Percentiles rank a stretch among this genome's conserved stretches.
Conservation (phyloP, 2,113 vertebrate genomes). For the Chitala chitala region DNA sequence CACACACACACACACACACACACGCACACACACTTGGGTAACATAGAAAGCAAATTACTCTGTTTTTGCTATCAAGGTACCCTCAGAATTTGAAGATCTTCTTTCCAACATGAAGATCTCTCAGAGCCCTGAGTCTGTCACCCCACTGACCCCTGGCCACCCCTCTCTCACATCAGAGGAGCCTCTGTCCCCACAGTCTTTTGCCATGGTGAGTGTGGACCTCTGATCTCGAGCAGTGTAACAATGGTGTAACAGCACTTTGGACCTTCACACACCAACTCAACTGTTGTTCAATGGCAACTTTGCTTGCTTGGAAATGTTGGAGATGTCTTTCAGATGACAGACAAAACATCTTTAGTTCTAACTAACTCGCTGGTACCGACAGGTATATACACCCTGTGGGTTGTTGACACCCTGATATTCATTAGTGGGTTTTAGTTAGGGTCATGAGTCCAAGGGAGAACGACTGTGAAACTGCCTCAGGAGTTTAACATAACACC, state of each 20-base stretch:
- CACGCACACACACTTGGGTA: neutral
- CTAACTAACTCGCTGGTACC: too few relatives aligned
- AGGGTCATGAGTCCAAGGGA: too few relatives aligned
- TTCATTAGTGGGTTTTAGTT: too few relatives aligned
- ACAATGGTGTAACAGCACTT: too few relatives aligned
- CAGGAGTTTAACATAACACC: too few relatives aligned
- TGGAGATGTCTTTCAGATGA: too few relatives aligned
- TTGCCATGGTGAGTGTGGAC: conserved; percentile 81
- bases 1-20: neutral
- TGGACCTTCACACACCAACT: neutral
- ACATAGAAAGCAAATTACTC: neutral
- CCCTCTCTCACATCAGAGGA: conserved; percentile 59
- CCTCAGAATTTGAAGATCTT: conserved; percentile 77
- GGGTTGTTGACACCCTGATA: too few relatives aligned
- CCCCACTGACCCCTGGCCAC: conserved; percentile 40
- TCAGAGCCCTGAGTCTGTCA: conserved; percentile 60
- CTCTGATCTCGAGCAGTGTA: too few relatives aligned
- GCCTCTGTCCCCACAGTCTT: conserved; percentile 89
- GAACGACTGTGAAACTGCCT: too few relatives aligned
- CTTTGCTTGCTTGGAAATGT: too few relatives aligned
- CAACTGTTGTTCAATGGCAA: neutral
- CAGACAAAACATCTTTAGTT: too few relatives aligned
- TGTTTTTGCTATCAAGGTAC: conserved; percentile 49
- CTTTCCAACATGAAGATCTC: conserved; percentile 79
- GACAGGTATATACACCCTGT: too few relatives aligned